Conservation (phyloP, 2,888 invertebrate genomes). For the Melangyna quadrimaculata region DNA sequence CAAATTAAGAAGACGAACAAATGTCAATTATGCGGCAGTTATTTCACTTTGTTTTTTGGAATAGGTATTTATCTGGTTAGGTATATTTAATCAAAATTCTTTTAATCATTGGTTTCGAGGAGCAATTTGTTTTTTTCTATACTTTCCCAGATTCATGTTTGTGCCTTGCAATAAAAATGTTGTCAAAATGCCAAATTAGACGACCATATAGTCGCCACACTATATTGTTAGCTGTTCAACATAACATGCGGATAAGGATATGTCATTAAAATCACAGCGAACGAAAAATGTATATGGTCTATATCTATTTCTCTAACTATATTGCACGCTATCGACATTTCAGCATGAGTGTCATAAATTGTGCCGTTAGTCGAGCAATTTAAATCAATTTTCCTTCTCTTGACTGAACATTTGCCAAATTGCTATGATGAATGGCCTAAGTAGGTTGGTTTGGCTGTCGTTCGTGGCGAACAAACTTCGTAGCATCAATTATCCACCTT, state of each 20-base stretch:
- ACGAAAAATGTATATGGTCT: neutral
- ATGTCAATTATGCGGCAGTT: too few relatives aligned
- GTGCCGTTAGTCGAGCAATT: constrained; percentile 48
- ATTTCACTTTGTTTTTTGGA: too few relatives aligned
- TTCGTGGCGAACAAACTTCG: constrained; percentile 48
- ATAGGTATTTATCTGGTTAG: too few relatives aligned
- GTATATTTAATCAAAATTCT: neutral
- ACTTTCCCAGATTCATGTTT: neutral
- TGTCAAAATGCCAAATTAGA: constrained; percentile 21
- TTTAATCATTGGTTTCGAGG: too few relatives aligned
- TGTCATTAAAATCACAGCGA: neutral
- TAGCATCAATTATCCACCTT: constrained; percentile 58
- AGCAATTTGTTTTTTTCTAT: neutral
- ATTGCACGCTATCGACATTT: constrained; percentile 49
- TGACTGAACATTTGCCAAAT: constrained; percentile 60
- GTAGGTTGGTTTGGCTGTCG: constrained; percentile 23
- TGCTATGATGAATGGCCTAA: constrained; percentile 58
- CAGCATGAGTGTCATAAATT: constrained; percentile 60
- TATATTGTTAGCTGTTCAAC: neutral
- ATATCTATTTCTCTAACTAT: neutral
- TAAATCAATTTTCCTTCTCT: constrained; percentile 64
- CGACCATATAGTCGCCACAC: constrained; percentile 4
- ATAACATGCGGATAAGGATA: constrained; percentile 19
- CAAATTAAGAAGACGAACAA: too few relatives aligned
- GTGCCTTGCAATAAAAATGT: neutral